Conservation (phyloP, 2,113 vertebrate genomes). For the Sebastes fasciatus region DNA sequence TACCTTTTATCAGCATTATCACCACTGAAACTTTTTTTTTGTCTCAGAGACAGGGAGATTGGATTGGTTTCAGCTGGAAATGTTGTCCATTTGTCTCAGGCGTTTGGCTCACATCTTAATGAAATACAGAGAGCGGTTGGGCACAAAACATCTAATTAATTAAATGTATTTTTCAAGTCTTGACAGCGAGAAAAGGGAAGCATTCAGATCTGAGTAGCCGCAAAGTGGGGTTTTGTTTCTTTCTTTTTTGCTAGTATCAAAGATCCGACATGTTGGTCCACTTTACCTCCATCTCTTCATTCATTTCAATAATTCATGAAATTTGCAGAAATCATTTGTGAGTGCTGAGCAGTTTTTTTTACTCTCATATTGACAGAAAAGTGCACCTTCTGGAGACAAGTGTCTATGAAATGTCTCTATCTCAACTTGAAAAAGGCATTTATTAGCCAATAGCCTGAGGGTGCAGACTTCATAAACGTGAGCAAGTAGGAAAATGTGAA, state of each 20-base stretch:
- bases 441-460: slow-evolving; percentile 16
- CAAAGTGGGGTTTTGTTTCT: neutral
- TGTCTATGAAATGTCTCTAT: slow-evolving; percentile 53
- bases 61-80: slow-evolving; percentile 36
- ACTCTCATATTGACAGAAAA: slow-evolving; percentile 44
- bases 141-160: slow-evolving; percentile 43
- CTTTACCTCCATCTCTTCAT: slow-evolving; percentile 49
- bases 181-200: slow-evolving; percentile 24
- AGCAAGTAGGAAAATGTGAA: slow-evolving; percentile 4
- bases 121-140: slow-evolving; percentile 23
- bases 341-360: slow-evolving; percentile 42
- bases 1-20: slow-evolving; percentile 34
- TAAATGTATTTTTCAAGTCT: slow-evolving; percentile 37
- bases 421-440: slow-evolving; percentile 51
- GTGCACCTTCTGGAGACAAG: slow-evolving; percentile 49
- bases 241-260: slow-evolving; percentile 41
- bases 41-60: neutral
- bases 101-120: slow-evolving; percentile 30
- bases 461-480: slow-evolving; percentile 7
- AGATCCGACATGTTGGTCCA: slow-evolving; percentile 54
- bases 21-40: slow-evolving; percentile 11
- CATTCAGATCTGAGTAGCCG: slow-evolving; percentile 15
- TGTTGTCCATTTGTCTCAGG: slow-evolving; percentile 23
- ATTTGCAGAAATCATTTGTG: slow-evolving; percentile 63
- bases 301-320: slow-evolving; percentile 77